Evolutionary conservation across 1,140 invertebrate species (phyloP), one percentile per base, ranked within the genome.

Genomic region (Drosophila parvula): DNA sequence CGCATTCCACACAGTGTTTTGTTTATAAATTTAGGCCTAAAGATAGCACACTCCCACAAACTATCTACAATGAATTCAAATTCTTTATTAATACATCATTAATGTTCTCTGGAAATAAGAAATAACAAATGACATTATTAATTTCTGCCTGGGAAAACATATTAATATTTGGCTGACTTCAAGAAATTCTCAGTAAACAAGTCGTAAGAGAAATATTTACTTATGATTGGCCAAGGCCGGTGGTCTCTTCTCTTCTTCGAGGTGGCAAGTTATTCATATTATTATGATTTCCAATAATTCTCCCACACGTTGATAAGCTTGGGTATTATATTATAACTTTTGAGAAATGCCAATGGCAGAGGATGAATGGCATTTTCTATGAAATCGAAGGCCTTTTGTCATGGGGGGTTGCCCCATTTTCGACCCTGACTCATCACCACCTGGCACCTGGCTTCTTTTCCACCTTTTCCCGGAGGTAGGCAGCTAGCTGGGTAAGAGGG

Each of bases 331-430:
- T 48, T 51, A 38, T 48, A 22, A 43, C 12, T 63, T 50, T 51
- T 51, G 16, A 40, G 16, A 43, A 63, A 56, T n/a, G 12, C 28
- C 10, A 40, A 30, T 14, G 5, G 51, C 60, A n/a, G 38, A 9
- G 28, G 9, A 0, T 16, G 28, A 6, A 0, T 16, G 34, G 7
- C 12, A 43, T 41, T 43, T 58, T 22, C 28, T 62, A 27, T 36
- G n/a, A 69, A 70, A 69, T 69, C 48, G 28, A 40, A 40, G 44
- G 38, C 36, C 30, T 38, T 63, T 47, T 67, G 28, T 48, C 43
- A 48, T 30, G 36, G 51, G 44, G 68, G 65, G 68, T 71, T 71
- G 68, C 68, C 68, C 68, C 68, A 36, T 36, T 38, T 32, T 27
- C 51, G 65, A 14, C 63, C 22, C 65, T 73, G 69, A 73, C 11